These are phyloP conservation scores for Mus spretus DNA, from an alignment of 2,797 vertebrate genomes.

Conservation along the genomic window DNA sequence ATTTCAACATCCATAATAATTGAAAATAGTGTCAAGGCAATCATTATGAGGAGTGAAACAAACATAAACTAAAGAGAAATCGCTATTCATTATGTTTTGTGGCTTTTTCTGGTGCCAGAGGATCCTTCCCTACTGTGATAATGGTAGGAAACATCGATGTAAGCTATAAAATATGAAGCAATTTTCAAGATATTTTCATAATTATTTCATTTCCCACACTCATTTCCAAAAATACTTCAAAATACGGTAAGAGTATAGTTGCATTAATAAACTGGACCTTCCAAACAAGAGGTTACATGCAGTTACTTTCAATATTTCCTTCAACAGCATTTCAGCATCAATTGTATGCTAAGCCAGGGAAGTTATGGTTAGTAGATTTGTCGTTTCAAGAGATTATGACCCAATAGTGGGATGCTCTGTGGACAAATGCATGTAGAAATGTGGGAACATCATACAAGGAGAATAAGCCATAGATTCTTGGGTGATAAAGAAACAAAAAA, in stretches of 20 bases:
- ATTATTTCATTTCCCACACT: conserved; percentile 70
- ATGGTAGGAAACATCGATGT: conserved; percentile 50
- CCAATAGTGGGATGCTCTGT: neutral
- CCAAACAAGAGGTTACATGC: neutral
- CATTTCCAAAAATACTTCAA: conserved; percentile 62
- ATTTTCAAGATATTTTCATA: conserved; percentile 75
- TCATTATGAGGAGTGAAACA: conserved; percentile 64
- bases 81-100: conserved; percentile 70
- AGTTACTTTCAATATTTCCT: neutral
- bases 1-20: conserved; percentile 71
- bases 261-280: neutral
- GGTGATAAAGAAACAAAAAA: neutral
- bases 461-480: no score
- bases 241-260: neutral
- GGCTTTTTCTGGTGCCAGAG: conserved; percentile 54
- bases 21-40: conserved; percentile 72
- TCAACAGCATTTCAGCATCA: neutral
- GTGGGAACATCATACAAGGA: neutral
- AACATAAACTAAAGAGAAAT: conserved; percentile 72
- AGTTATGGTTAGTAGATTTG: neutral
- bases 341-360: neutral
- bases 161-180: conserved; percentile 66
- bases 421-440: neutral
- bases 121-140: conserved; percentile 71
- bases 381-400: neutral